Evolutionary conservation across 30 jellyfish, hydroid and myxozoan species (phyloP).

Genomic region (Aurelia sp.): DNA sequence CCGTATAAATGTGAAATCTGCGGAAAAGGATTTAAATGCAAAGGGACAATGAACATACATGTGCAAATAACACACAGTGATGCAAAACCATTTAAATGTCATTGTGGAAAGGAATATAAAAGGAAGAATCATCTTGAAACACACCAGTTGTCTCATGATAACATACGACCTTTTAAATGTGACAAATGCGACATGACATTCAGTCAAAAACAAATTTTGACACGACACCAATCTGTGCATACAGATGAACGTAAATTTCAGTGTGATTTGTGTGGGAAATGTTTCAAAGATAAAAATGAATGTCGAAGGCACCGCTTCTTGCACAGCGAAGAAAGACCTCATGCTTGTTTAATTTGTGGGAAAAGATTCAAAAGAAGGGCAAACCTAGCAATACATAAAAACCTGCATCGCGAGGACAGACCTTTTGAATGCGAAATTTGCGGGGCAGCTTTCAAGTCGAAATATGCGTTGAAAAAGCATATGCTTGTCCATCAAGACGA

Average conservation of each 20-base stretch:
- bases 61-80: neutral
- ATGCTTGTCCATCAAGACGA: neutral
- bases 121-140: neutral
- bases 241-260: neutral
- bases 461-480: neutral
- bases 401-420: neutral
- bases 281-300: neutral
- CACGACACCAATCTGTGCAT: neutral
- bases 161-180: neutral
- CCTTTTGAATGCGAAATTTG: neutral
- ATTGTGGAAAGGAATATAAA: neutral
- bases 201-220: neutral
- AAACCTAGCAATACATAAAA: neutral
- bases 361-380: neutral
- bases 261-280: neutral
- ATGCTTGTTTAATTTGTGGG: neutral
- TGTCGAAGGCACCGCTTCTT: neutral
- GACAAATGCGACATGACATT: conserved; percentile 2
- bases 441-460: neutral
- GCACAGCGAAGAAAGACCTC: neutral
- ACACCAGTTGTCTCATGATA: neutral
- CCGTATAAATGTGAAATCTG: neutral
- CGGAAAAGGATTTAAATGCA: neutral
- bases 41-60: neutral
- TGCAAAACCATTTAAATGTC: neutral